Percentiles rank a stretch among this genome's conserved stretches.
Evolutionary conservation across 1,140 invertebrate species (phyloP).

Genomic region (Drosophila willistoni): DNA sequence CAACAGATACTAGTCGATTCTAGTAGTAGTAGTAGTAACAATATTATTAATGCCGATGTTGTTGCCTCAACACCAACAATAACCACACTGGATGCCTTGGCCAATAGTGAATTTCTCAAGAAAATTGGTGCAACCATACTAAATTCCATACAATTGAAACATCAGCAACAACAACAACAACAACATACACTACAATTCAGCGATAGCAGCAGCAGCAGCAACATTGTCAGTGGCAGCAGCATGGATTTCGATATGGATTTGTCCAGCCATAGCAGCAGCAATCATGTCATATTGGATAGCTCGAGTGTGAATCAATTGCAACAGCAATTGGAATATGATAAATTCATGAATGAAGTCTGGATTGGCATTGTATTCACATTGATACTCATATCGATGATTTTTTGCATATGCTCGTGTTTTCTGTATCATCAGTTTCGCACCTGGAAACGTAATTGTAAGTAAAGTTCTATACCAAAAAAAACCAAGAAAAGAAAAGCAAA

Average conservation of each 20-base stretch:
- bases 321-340: constrained; percentile 79
- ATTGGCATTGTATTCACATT: constrained; percentile 80
- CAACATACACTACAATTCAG: constrained; percentile 3
- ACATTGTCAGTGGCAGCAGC: constrained; percentile 26
- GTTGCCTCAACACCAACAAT: constrained; percentile 70
- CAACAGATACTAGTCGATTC: constrained; percentile 65
- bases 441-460: constrained; percentile 83
- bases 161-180: constrained; percentile 27
- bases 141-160: constrained; percentile 73
- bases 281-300: constrained; percentile 72
- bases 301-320: constrained; percentile 72
- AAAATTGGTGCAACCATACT: constrained; percentile 71
- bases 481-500: neutral
- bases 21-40: constrained; percentile 43
- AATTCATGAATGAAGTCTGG: constrained; percentile 83
- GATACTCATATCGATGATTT: constrained; percentile 80
- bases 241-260: constrained; percentile 73
- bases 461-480: neutral
- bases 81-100: constrained; percentile 47
- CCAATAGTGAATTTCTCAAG: constrained; percentile 70
- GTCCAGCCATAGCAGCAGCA: constrained; percentile 26
- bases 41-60: constrained; percentile 15
- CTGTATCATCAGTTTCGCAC: constrained; percentile 81
- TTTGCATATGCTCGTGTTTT: constrained; percentile 82
- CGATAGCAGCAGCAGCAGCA: constrained; percentile 49